Conservation (phyloP, 2,888 invertebrate species). For the Eristalis intricaria region DNA sequence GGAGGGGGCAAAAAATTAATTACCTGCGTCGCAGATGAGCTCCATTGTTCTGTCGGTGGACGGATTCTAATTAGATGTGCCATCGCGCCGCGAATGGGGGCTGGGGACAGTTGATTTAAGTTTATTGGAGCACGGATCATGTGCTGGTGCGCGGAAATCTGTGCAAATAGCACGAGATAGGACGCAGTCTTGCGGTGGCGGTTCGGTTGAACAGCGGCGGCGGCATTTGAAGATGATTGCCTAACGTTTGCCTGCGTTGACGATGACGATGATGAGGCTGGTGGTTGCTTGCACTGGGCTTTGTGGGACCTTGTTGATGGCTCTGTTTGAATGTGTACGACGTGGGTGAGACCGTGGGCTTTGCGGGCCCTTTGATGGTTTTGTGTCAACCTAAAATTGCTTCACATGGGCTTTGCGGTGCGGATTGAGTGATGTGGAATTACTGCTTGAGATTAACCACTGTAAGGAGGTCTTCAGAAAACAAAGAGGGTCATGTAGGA, state of each 20-base stretch:
- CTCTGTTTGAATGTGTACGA: slow-evolving; percentile 3
- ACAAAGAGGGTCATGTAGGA: too few relatives aligned
- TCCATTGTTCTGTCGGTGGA: slow-evolving; percentile 33
- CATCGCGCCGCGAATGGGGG: background rate
- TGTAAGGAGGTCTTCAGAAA: too few relatives aligned
- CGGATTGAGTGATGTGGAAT: background rate
- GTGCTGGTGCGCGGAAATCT: slow-evolving; percentile 28
- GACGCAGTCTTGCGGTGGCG: slow-evolving; percentile 28
- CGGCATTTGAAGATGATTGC: slow-evolving; percentile 27
- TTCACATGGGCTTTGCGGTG: background rate
- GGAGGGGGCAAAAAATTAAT: slow-evolving; percentile 30
- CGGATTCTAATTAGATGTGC: slow-evolving; percentile 54
- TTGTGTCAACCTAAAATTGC: background rate
- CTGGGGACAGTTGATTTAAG: slow-evolving; percentile 39
- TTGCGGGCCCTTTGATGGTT: background rate
- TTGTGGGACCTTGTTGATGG: background rate
- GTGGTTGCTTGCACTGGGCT: background rate
- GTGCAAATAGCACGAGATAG: slow-evolving; percentile 49
- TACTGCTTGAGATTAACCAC: background rate
- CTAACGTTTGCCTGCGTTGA: background rate
- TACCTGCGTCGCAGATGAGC: slow-evolving; percentile 48
- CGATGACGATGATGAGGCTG: background rate
- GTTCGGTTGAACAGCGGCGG: slow-evolving; percentile 11
- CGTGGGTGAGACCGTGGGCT: background rate
- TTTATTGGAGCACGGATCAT: slow-evolving; percentile 38